Conservation (phyloP, 2,888 invertebrate genomes). For the Orchestes rusci region DNA sequence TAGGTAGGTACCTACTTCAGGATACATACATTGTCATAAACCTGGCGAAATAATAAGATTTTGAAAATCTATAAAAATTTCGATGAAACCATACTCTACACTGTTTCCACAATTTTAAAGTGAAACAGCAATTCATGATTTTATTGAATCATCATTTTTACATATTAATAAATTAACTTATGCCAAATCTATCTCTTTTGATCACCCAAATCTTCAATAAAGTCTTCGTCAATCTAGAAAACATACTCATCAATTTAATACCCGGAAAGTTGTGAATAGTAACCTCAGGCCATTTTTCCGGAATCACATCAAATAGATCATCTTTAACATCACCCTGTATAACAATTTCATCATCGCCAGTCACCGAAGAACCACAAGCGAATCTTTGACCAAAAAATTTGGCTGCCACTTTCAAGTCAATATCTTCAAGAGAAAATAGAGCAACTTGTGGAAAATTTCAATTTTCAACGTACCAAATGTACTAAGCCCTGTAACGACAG, state of each 20-base stretch:
- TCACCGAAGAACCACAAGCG: conserved; percentile 98
- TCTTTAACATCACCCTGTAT: conserved; percentile 99
- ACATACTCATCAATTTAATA: conserved; percentile 5
- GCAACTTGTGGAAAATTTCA: neutral
- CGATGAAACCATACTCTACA: too few relatives aligned
- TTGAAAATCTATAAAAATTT: too few relatives aligned
- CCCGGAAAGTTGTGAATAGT: neutral
- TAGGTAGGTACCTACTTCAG: too few relatives aligned
- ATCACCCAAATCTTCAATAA: conserved; percentile 87
- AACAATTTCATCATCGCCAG: conserved; percentile 98
- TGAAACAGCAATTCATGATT: too few relatives aligned
- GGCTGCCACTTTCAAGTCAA: conserved; percentile 95
- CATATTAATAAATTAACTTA: neutral
- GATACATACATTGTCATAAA: too few relatives aligned
- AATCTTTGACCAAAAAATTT: conserved; percentile 97
- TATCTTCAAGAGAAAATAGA: conserved; percentile 54
- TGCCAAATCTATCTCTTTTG: conserved; percentile 64
- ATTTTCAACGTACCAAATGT: conserved; percentile 69
- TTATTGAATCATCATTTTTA: too few relatives aligned
- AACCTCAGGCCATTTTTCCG: conserved; percentile 96
- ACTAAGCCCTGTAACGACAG: conserved; percentile 91
- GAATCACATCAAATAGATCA: conserved; percentile 94
- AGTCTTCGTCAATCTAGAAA: conserved; percentile 77
- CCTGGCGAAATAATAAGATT: too few relatives aligned
- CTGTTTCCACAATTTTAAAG: too few relatives aligned